Percentiles rank a stretch among this genome's conserved stretches.
Evolutionary conservation across 2,888 invertebrate species (phyloP).

Genomic region (Sinotaia quadrata): DNA sequence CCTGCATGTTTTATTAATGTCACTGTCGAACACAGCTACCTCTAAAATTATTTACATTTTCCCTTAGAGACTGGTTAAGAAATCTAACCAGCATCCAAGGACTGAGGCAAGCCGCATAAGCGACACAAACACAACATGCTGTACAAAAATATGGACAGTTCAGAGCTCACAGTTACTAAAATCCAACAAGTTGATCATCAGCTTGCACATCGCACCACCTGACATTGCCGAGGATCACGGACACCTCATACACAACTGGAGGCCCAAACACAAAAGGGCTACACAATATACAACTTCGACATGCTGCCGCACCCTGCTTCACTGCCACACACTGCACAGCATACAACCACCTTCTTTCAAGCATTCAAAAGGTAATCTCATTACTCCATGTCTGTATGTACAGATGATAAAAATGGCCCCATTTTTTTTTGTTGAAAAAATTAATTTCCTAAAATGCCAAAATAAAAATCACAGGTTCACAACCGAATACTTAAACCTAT

Average conservation of each 20-base stretch:
- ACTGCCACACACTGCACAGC: background rate
- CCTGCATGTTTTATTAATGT: constrained; percentile 30
- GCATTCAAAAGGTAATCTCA: background rate
- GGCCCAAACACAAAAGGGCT: constrained; percentile 25
- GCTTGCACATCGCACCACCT: constrained; percentile 33
- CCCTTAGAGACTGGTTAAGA: constrained; percentile 15
- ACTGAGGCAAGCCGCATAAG: constrained; percentile 25
- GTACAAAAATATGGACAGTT: constrained; percentile 44
- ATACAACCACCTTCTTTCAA: background rate
- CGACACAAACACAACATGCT: constrained; percentile 36
- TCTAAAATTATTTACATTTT: constrained; percentile 30
- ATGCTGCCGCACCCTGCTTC: constrained; percentile 15
- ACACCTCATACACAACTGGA: constrained; percentile 27
- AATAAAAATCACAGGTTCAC: too few relatives aligned
- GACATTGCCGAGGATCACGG: constrained; percentile 28
- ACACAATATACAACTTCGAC: constrained; percentile 16
- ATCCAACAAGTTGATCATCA: constrained; percentile 30
- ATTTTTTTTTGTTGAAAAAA: too few relatives aligned
- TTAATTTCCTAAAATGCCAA: too few relatives aligned
- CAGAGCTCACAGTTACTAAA: constrained; percentile 33
- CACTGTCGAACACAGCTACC: constrained; percentile 29
- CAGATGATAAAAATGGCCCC: too few relatives aligned
- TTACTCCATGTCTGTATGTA: too few relatives aligned
- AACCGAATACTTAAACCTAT: too few relatives aligned
- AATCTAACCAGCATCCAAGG: constrained; percentile 11